Evolutionary conservation across 1,140 invertebrate genomes (phyloP).

Genomic region (Trachelipus rathkii): DNA sequence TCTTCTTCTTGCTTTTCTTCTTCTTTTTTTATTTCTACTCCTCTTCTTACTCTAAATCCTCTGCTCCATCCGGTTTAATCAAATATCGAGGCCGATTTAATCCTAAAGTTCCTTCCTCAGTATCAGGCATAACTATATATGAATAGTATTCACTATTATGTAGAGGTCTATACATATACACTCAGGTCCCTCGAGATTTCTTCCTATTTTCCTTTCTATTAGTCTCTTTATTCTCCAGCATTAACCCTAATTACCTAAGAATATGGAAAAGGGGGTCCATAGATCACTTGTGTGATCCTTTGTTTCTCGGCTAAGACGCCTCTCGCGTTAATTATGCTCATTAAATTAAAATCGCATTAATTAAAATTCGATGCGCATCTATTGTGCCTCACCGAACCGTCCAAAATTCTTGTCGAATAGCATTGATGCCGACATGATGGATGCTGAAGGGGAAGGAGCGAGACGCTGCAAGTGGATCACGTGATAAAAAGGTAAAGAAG

Average conservation of each 20-base stretch:
- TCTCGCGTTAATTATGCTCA: not conserved
- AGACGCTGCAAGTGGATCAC: too few species aligned
- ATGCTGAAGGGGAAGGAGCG: not conserved
- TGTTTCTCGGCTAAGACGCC: not conserved
- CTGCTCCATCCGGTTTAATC: not conserved
- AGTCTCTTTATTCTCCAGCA: not conserved
- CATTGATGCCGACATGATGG: conserved; percentile 2
- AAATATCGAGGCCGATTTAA: not conserved
- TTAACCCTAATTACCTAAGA: not conserved
- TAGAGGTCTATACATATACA: not conserved
- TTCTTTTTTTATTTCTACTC: too few species aligned
- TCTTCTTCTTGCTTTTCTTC: too few species aligned
- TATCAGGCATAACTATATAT: not conserved
- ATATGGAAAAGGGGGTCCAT: not conserved
- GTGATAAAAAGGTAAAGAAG: too few species aligned
- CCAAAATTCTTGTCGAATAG: not conserved
- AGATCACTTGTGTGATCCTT: conserved; percentile 3
- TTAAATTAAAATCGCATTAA: not conserved
- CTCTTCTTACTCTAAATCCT: not conserved
- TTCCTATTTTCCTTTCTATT: not conserved
- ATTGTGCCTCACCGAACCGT: conserved; percentile 2
- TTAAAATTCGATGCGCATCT: not conserved
- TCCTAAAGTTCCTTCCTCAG: not conserved
- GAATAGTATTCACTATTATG: not conserved
- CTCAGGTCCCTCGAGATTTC: not conserved